Conservation (phyloP, 2,888 invertebrate genomes). For the Tortrix viridana region DNA sequence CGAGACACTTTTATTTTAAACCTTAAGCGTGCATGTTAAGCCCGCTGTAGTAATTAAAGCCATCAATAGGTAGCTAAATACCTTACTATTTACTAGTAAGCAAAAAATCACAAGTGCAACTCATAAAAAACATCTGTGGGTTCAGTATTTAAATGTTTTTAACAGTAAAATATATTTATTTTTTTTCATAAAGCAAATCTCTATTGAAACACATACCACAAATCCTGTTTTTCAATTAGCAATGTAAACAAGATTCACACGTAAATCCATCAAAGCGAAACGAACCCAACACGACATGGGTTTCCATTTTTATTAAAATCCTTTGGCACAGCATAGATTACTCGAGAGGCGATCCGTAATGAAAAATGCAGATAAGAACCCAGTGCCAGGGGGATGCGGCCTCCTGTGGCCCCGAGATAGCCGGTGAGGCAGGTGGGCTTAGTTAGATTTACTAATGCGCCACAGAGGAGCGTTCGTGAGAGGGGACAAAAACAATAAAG, state of each 20-base stretch:
- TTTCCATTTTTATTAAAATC: constrained; percentile 27
- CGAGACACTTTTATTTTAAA: too few relatives aligned
- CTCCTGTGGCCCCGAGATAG: constrained; percentile 26
- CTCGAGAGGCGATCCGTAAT: constrained; percentile 18
- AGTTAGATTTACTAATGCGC: constrained; percentile 20
- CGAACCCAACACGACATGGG: constrained; percentile 24
- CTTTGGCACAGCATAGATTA: constrained; percentile 16
- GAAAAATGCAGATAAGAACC: constrained; percentile 35
- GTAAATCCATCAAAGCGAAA: constrained; percentile 5
- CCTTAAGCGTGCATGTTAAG: too few relatives aligned
- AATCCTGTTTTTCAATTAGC: too few relatives aligned
- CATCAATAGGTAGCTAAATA: too few relatives aligned
- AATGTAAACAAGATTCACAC: background rate
- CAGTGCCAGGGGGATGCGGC: constrained; percentile 12
- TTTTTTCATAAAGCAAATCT: too few relatives aligned
- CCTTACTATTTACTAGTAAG: too few relatives aligned
- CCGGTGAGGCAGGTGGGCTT: constrained; percentile 19
- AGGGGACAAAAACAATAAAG: background rate
- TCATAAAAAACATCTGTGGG: too few relatives aligned
- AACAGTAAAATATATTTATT: too few relatives aligned
- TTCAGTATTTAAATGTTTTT: too few relatives aligned
- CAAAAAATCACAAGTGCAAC: too few relatives aligned
- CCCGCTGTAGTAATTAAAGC: too few relatives aligned
- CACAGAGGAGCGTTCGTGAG: constrained; percentile 9
- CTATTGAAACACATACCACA: too few relatives aligned